A percentile compares a stretch with the other conserved stretches of the same genome.
Evolutionary conservation across 2,113 vertebrate species (phyloP).

Genomic region (Sylvietta virens): DNA sequence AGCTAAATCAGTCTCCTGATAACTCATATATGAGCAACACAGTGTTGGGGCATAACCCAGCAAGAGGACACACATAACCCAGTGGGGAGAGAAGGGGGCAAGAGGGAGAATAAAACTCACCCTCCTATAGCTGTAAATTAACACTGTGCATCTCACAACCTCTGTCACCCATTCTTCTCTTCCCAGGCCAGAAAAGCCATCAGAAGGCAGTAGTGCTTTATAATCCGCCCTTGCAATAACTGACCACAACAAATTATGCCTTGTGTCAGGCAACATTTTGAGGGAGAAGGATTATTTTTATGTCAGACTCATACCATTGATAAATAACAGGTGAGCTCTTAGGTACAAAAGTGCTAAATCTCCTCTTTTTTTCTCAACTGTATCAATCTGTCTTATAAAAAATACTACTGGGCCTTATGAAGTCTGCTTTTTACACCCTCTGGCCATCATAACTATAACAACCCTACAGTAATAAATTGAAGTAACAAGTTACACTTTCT

Average conservation of each 20-base stretch:
- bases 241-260: neutral
- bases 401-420: neutral
- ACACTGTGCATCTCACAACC: neutral
- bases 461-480: neutral
- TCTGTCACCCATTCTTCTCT: neutral
- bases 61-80: no score
- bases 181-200: neutral
- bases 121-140: accelerated
- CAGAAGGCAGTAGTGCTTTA: neutral
- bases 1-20: neutral
- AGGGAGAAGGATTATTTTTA: neutral
- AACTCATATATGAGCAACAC: accelerated
- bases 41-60: neutral
- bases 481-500: neutral
- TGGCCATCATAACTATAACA: neutral
- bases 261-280: neutral
- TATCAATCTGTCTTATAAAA: neutral
- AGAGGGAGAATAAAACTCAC: neutral
- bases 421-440: neutral
- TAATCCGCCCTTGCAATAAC: neutral
- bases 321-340: neutral
- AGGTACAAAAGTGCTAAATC: neutral
- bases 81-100: neutral
- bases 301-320: neutral
- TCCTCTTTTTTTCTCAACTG: neutral